A percentile compares a stretch with the other conserved stretches of the same genome.
These are phyloP conservation scores for Spatulosminthurus flaviceps DNA, from an alignment of 2,888 invertebrate genomes.

Conservation along the genomic window DNA sequence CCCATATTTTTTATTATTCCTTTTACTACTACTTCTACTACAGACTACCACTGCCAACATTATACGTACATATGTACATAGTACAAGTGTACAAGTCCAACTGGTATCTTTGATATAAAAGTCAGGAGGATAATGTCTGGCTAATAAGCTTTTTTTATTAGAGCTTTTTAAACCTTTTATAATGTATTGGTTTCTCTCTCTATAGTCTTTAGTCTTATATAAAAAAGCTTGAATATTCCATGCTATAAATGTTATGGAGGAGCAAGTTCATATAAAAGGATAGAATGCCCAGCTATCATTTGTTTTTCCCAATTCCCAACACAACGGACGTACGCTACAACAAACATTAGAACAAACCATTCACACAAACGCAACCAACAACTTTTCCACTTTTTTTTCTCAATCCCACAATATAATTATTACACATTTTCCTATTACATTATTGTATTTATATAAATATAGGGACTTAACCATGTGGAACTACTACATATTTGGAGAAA, in stretches of 20 bases:
- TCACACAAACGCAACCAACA: constrained; percentile 4
- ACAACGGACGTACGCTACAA: constrained; percentile 19
- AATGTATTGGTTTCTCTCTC: no score
- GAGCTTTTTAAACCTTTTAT: no score
- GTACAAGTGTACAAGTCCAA: neutral
- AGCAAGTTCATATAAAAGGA: neutral
- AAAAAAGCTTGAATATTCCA: no score
- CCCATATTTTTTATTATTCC: constrained; percentile 42
- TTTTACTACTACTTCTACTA: neutral
- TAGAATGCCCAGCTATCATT: constrained; percentile 1
- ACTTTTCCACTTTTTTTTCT: constrained; percentile 5
- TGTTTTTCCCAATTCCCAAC: neutral
- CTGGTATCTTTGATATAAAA: neutral
- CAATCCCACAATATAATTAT: neutral
- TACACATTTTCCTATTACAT: neutral
- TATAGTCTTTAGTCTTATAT: no score
- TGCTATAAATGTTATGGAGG: no score
- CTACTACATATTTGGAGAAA: no score
- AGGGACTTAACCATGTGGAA: no score
- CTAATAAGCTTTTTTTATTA: no score
- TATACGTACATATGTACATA: no score
- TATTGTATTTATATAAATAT: no score
- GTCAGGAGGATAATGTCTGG: neutral
- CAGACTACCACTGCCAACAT: neutral
- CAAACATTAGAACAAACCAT: constrained; percentile 4